Percentiles rank a stretch among this genome's conserved stretches.
Evolutionary conservation across 2,888 invertebrate species (phyloP).

Genomic region (Idaea aversata): DNA sequence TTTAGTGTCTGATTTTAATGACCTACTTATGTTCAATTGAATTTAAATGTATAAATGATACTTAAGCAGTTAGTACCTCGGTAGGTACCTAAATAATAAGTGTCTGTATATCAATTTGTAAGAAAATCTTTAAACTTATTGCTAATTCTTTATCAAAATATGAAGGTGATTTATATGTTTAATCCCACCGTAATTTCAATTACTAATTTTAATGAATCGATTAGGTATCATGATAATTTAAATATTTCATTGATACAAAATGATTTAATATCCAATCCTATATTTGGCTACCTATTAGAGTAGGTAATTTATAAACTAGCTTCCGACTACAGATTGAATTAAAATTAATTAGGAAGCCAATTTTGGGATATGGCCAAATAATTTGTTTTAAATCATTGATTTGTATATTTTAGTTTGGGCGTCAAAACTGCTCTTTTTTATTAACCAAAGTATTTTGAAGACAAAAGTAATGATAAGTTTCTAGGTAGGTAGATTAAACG

Average conservation of each 20-base stretch:
- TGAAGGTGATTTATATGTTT: constrained; percentile 1
- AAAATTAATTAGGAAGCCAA: no score
- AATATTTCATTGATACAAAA: not conserved
- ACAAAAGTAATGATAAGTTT: not conserved
- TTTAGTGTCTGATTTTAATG: not conserved
- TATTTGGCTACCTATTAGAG: not conserved
- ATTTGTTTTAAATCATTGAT: no score
- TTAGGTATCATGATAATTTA: not conserved
- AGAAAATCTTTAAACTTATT: not conserved
- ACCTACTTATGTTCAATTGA: not conserved
- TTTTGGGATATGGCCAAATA: not conserved
- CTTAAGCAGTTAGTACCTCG: not conserved
- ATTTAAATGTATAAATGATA: not conserved
- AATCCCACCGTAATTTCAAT: not conserved
- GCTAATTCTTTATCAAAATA: not conserved
- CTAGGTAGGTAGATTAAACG: not conserved
- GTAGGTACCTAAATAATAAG: not conserved
- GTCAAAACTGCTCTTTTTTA: not conserved
- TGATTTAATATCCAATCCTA: not conserved
- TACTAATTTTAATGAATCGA: not conserved
- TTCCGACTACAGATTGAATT: not conserved
- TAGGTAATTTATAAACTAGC: not conserved
- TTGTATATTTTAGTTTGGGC: not conserved
- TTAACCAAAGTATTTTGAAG: not conserved
- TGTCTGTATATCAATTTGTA: not conserved